Base-by-base conservation (phyloP, 2,888 invertebrate genomes). In the Tortricodes alternella region DNA sequence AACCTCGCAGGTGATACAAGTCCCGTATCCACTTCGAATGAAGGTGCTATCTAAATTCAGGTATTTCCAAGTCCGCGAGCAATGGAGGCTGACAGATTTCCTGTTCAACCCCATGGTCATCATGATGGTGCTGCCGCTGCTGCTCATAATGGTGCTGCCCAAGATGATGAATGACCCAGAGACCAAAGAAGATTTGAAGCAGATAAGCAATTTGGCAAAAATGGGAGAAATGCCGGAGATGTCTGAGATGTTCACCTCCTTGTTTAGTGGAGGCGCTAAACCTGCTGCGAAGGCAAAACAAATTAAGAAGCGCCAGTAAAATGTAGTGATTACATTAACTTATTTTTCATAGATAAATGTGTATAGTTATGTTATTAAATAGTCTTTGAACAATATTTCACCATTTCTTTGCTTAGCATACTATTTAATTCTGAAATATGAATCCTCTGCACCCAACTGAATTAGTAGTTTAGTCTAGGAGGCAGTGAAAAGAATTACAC, bases 151-250 rank as follows among this genome's bases (percentile, higher is more conserved):
- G 94, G 92, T 99, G 61, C 85, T 99, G 71, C 98, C 99, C 0
- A 98, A 98, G 83, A 95, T 99, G 93, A 96, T 99, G 95, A 98
- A 97, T 76, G 99, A 99, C 85, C 98, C 99, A 3, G 98, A 99
- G 81, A 96, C 99, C 1, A 97, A 98, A 77, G 98, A 98, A 85
- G 97, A 98, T 86, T 94, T 98, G 91, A 97, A 98, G 84, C 97
- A 98, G 76, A 92, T 96, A 44, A 95, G 96, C 74, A 96, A 94
- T 78, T 91, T 96, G 71, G 94, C 95, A 0, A 94, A 94, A 78
- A 95, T 96, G 88, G 94, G 95, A 62, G 97, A 97, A 64, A 94
- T 99, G 93, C 97, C 97, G 2, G 99, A 99, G 87, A 94, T 99
- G 92, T 97, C 98, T 0, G 99, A 99, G 85, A 94, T 98, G 92